Evolutionary conservation across 2,888 invertebrate genomes (phyloP), one percentile per base, ranked within the genome.

Genomic region (Xestia ashworthii): DNA sequence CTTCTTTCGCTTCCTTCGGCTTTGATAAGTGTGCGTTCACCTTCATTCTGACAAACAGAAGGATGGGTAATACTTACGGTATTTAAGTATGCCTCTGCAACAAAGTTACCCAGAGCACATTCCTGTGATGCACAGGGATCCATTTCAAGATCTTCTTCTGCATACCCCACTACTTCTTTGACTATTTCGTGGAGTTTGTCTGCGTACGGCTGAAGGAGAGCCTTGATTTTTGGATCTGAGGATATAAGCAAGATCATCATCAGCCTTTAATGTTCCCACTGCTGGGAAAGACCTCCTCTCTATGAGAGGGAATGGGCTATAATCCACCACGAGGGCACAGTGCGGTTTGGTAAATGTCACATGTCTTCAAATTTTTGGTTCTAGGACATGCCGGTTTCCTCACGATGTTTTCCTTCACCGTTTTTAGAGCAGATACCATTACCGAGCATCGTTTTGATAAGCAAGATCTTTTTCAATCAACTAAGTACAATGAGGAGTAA

Each of bases 41-140:
- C 60, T 60, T 16, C 32, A 60, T 60, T 60, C 25, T 32, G 60
- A 16, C 8, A 32, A 32, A 67, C 50, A 41, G 0, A n/a, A 14
- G 1, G 16, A 41, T n/a, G 19, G 14, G 25, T 38, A 77, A 48
- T 70, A 92, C 97, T 95, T 93, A 98, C 98, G 74, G 95, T 91
- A 89, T 97, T 93, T 2, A 98, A 93, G 94, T 97, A 97, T 0
- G 98, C 97, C 85, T 98, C 98, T 1, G 98, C 96, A 38, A 98
- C 93, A 22, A 98, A 95, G 91, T 98, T 97, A 3, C 98, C 98
- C 71, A 98, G 91, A 78, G 97, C 97, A 89, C 98, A 98, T 92
- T 98, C 98, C 0, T 87, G 87, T 0, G 90, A 88, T 71, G 97
- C 92, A 87, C 98, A 98, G 0, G 91, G 85, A 0, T 87, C 83